These are phyloP conservation scores for Paradisaea rubra DNA, from an alignment of 2,113 vertebrate genomes.

Conservation along the genomic window DNA sequence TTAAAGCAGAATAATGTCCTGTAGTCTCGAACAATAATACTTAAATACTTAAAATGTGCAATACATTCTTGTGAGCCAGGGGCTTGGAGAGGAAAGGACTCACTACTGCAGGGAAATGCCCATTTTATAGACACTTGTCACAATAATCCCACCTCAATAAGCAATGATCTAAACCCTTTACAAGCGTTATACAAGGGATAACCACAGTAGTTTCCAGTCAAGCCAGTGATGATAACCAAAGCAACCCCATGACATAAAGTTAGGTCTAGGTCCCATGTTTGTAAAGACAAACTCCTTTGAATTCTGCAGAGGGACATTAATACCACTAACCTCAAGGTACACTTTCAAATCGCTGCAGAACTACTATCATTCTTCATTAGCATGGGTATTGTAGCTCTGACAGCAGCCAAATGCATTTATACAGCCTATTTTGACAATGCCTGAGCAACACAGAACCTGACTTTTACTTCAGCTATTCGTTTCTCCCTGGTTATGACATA, in stretches of 20 bases:
- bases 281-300: rapidly evolving
- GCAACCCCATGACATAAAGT: not conserved
- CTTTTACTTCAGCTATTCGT: not conserved
- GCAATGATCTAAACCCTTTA: not conserved
- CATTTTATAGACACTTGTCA: rapidly evolving
- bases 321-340: not conserved
- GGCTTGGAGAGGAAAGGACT: not conserved
- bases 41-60: not conserved
- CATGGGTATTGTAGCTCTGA: not conserved
- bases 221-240: not conserved
- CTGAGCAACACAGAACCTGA: not conserved
- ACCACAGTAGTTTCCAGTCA: not conserved
- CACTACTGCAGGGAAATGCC: not conserved
- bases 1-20: not conserved
- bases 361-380: not conserved
- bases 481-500: not conserved
- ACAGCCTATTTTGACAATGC: not conserved
- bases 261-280: not conserved
- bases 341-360: not conserved
- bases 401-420: not conserved
- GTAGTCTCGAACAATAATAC: not conserved
- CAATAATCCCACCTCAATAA: not conserved
- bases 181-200: not conserved
- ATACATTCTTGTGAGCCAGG: not conserved
- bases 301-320: not conserved